These are phyloP conservation scores for Antitype chi DNA, from an alignment of 2,888 invertebrate genomes.

Conservation along the genomic window DNA sequence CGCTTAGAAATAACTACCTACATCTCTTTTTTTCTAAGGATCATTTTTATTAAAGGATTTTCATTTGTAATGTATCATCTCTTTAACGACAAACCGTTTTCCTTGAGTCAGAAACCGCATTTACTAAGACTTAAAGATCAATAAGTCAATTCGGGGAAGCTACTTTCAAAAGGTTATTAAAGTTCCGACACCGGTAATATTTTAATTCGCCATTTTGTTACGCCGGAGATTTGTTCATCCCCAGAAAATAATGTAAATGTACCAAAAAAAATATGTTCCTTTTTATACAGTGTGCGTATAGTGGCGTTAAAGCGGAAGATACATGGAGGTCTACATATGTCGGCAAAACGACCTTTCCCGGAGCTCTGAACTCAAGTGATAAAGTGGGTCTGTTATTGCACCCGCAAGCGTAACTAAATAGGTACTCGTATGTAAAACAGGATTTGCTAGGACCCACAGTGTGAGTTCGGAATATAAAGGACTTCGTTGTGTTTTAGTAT, in stretches of 20 bases:
- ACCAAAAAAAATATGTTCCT: constrained; percentile 9
- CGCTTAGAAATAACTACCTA: neutral
- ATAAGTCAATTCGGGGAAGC: constrained; percentile 38
- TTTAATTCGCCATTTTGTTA: constrained; percentile 29
- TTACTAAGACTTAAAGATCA: constrained; percentile 18
- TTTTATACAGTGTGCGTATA: constrained; percentile 21
- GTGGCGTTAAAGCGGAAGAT: constrained; percentile 38
- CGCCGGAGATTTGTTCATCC: constrained; percentile 16
- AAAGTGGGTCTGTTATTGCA: constrained; percentile 61
- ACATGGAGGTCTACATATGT: constrained; percentile 54
- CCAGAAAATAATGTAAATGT: neutral
- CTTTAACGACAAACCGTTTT: constrained; percentile 9
- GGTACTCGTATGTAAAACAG: constrained; percentile 52
- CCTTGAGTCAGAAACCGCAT: neutral
- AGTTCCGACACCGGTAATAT: constrained; percentile 34
- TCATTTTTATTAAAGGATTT: neutral
- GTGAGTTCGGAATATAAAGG: constrained; percentile 14
- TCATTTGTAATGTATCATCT: neutral
- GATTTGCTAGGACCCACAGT: constrained; percentile 45
- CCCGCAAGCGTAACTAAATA: constrained; percentile 55
- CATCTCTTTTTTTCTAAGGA: neutral
- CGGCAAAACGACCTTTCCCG: constrained; percentile 38
- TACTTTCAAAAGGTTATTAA: constrained; percentile 17
- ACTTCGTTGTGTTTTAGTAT: constrained; percentile 16
- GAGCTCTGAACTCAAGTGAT: constrained; percentile 53